Evolutionary conservation across 2,797 vertebrate species (phyloP).

Genomic region (Sparidentex hasta): DNA sequence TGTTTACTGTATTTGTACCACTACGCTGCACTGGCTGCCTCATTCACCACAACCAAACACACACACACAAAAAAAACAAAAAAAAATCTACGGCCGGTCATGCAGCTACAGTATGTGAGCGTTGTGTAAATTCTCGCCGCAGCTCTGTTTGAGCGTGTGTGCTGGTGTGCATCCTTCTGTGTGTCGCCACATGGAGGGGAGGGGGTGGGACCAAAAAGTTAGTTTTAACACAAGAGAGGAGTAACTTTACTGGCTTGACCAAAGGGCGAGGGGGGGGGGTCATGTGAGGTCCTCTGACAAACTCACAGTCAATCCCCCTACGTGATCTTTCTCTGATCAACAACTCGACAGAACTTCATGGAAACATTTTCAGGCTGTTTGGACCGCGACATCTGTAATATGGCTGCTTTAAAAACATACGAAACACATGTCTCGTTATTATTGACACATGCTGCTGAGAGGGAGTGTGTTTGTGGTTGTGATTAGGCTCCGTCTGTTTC

Average conservation of each 20-base stretch:
- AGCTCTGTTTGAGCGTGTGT: neutral
- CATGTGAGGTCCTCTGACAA: neutral
- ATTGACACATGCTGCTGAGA: constrained; percentile 1
- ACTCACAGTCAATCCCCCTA: neutral
- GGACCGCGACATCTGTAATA: neutral
- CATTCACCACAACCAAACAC: constrained; percentile 53
- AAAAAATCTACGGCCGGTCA: constrained; percentile 14
- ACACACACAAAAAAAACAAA: no score
- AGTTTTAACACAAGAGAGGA: neutral
- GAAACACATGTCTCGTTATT: neutral
- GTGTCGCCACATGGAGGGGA: neutral
- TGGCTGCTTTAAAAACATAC: neutral
- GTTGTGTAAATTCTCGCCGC: constrained; percentile 34
- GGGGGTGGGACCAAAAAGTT: neutral
- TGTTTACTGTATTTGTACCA: constrained; percentile 72
- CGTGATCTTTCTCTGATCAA: neutral
- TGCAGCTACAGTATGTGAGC: constrained; percentile 29
- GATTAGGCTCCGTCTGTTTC: constrained; percentile 8
- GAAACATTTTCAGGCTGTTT: constrained; percentile 7
- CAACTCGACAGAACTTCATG: neutral
- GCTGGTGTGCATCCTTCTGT: constrained; percentile 33
- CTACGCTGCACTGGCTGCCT: constrained; percentile 57
- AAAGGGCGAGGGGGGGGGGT: neutral
- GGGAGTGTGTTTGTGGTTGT: constrained; percentile 13
- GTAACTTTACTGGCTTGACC: neutral